Percentiles rank a stretch among this genome's conserved stretches.
Conservation (phyloP, 2,797 vertebrate genomes). For the Phylloscopus collybita region DNA sequence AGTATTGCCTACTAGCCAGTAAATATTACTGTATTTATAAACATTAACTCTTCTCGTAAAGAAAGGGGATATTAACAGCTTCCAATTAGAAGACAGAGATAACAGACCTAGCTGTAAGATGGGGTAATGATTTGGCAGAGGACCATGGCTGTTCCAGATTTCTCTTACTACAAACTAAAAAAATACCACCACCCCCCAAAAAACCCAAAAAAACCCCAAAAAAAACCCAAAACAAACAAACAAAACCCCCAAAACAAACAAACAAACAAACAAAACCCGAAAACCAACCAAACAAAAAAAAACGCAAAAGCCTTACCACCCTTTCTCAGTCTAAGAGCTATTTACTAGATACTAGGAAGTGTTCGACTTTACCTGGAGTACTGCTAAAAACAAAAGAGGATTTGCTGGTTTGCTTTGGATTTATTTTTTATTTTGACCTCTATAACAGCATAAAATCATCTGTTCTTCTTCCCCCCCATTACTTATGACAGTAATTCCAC, state of each 20-base stretch:
- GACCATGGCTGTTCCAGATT: background rate
- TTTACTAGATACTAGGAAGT: background rate
- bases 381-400: fast-evolving
- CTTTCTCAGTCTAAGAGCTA: background rate
- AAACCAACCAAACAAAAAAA: too few relatives aligned
- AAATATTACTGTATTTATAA: background rate
- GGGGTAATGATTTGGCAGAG: background rate
- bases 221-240: too few relatives aligned
- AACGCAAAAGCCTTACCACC: too few relatives aligned
- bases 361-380: background rate
- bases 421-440: background rate
- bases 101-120: background rate
- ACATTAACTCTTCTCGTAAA: background rate
- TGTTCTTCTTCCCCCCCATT: fast-evolving
- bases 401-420: background rate
- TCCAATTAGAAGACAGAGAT: background rate
- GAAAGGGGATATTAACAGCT: background rate
- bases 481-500: background rate
- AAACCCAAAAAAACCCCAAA: background rate
- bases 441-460: background rate
- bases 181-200: too few relatives aligned
- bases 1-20: background rate
- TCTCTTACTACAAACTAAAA: background rate
- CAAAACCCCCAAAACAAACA: too few relatives aligned
- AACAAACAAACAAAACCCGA: too few relatives aligned